Percentiles rank a stretch among this genome's conserved stretches.
These are phyloP conservation scores for Xylota segnis DNA, from an alignment of 2,888 invertebrate genomes.

Conservation along the genomic window DNA sequence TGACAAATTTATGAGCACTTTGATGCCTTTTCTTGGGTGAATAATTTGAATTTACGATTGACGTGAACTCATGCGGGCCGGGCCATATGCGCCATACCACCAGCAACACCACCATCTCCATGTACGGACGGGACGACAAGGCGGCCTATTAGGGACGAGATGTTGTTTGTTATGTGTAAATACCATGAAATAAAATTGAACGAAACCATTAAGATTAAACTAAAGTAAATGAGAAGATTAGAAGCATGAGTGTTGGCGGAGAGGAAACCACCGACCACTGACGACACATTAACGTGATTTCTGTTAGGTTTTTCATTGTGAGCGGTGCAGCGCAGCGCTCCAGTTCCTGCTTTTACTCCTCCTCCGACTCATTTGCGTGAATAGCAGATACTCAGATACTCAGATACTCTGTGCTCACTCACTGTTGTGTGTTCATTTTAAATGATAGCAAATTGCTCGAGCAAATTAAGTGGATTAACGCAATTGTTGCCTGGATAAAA, in stretches of 20 bases:
- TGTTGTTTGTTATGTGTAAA: not conserved
- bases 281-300: slow-evolving; percentile 12
- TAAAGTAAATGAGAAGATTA: slow-evolving; percentile 70
- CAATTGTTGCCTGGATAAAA: slow-evolving; percentile 36
- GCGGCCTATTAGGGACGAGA: not conserved
- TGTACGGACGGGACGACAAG: not conserved
- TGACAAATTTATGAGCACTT: slow-evolving; percentile 76
- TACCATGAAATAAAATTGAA: slow-evolving; percentile 57
- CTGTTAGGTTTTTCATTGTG: slow-evolving; percentile 15
- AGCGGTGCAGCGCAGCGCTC: slow-evolving; percentile 9
- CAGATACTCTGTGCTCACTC: slow-evolving; percentile 11
- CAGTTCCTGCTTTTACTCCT: not conserved
- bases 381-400: slow-evolving; percentile 21
- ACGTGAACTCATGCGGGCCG: slow-evolving; percentile 72
- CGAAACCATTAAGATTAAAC: slow-evolving; percentile 64
- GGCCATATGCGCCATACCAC: slow-evolving; percentile 38
- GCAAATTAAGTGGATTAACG: slow-evolving; percentile 73
- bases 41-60: slow-evolving; percentile 77
- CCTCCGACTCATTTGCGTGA: slow-evolving; percentile 27
- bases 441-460: slow-evolving; percentile 68
- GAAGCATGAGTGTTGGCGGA: not conserved
- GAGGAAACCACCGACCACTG: slow-evolving; percentile 1
- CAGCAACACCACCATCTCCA: slow-evolving; percentile 1
- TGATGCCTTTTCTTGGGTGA: slow-evolving; percentile 75
- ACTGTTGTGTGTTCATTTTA: slow-evolving; percentile 51